Evolutionary conservation across 2,797 vertebrate species (phyloP).

Genomic region (Bradypodion pumilum): DNA sequence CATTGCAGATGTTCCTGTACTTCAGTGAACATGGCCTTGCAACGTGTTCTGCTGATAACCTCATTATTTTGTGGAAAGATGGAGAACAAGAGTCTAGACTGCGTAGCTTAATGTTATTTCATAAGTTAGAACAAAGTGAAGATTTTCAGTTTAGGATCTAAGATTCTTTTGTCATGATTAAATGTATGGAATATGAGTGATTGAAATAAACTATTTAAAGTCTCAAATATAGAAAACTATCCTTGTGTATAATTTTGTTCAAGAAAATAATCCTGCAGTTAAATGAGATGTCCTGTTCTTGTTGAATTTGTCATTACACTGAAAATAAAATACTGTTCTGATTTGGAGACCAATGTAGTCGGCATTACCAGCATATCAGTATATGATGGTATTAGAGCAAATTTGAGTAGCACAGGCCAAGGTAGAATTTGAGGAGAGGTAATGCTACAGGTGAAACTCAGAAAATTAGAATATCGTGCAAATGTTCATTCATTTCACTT

Average conservation of each 20-base stretch:
- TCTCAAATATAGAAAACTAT: slow-evolving; percentile 3
- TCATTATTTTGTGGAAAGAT: slow-evolving; percentile 94
- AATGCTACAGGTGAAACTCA: too few species aligned
- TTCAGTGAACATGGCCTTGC: slow-evolving; percentile 88
- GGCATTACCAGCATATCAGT: slow-evolving; percentile 3
- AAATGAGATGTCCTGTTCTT: slow-evolving; percentile 1
- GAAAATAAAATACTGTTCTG: slow-evolving; percentile 16
- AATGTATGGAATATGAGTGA: slow-evolving; percentile 9
- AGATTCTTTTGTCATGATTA: slow-evolving; percentile 22
- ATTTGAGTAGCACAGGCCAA: slow-evolving; percentile 28
- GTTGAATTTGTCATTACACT: neutral
- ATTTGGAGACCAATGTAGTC: slow-evolving; percentile 23
- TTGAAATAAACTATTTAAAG: slow-evolving; percentile 47
- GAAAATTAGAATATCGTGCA: too few species aligned
- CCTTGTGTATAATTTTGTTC: neutral
- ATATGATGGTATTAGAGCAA: slow-evolving; percentile 7
- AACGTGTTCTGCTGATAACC: slow-evolving; percentile 93
- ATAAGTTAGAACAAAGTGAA: slow-evolving; percentile 87
- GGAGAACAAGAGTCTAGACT: slow-evolving; percentile 88
- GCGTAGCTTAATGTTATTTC: slow-evolving; percentile 89
- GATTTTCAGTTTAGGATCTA: slow-evolving; percentile 72
- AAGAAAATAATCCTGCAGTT: neutral
- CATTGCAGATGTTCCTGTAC: slow-evolving; percentile 90
- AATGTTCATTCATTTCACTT: too few species aligned
- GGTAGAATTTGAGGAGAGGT: neutral